Evolutionary conservation across 2,113 vertebrate species (phyloP), one percentile per base, ranked within the genome.

Genomic region (Picathartes gymnocephalus): DNA sequence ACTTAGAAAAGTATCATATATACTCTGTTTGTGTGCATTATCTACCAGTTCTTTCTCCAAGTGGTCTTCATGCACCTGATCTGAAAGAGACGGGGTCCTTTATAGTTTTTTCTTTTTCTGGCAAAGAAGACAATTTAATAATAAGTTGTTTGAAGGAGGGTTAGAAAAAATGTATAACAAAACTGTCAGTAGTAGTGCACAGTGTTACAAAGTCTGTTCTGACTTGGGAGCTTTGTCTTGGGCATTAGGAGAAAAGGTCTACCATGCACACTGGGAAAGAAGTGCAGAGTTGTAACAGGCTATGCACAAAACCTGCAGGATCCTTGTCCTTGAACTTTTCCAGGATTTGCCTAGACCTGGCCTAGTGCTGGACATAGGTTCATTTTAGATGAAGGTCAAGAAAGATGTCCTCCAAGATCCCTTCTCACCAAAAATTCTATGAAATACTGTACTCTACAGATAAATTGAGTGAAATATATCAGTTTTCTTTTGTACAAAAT

Each of bases 11-110:
- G 3, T 33, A 60, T 33, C 12, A 16, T 17, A 22, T 58, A 30
- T 40, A n/a, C 17, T 65, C 24, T 16, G 3, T 37, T 15, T 56
- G 30, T 0, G 0, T 19, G 3, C 8, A 19, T 31, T n/a, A 61
- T 30, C 15, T 25, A 66, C 22, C 7, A 15, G 20, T 60, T 9
- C 20, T 81, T 79, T 48, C n/a, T 11, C 13, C 47, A 57, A 10
- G 2, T 35, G 9, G 5, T 68, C 47, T 60, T 91, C 44, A 35
- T 27, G 48, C 27, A 56, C 10, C 10, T 80, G 23, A 54, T 11
- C 71, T 58, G 33, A 54, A 79, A 86, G 13, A 57, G 4, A 11
- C 4, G 3, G 15, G 8, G 1, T 66, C 53, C 9, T 54, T 62
- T 37, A 15, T 2, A 22, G 8, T 4, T 40, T 53, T 5, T 33